Conservation (phyloP, 1,140 invertebrate genomes). For the Zaprionus camerounensis region DNA sequence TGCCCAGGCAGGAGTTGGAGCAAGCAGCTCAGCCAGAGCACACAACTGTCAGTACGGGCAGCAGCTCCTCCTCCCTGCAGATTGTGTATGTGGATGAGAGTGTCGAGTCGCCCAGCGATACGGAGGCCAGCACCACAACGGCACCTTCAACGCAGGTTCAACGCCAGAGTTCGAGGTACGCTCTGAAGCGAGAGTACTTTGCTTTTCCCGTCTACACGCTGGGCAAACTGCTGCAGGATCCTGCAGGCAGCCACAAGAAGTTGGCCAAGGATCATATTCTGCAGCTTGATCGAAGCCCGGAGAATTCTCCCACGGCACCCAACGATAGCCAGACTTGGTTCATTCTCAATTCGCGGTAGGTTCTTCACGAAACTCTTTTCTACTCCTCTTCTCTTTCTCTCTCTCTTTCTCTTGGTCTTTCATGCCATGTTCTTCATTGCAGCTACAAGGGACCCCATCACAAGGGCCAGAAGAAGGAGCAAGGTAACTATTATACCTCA, state of each 20-base stretch:
- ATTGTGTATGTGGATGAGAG: slow-evolving; percentile 74
- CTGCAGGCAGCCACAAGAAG: background rate
- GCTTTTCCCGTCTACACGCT: slow-evolving; percentile 75
- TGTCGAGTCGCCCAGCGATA: slow-evolving; percentile 45
- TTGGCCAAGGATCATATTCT: slow-evolving; percentile 26
- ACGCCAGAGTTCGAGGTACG: slow-evolving; percentile 68
- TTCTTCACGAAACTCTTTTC: background rate
- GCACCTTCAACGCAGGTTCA: background rate
- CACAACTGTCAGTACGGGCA: slow-evolving; percentile 1
- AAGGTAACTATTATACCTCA: slow-evolving; percentile 64
- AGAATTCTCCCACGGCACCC: slow-evolving; percentile 17
- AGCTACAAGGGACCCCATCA: slow-evolving; percentile 68
- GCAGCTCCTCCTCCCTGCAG: slow-evolving; percentile 40
- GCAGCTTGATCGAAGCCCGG: slow-evolving; percentile 1
- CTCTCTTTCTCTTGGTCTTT: no score
- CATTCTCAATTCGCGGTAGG: slow-evolving; percentile 75
- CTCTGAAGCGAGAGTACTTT: slow-evolving; percentile 62
- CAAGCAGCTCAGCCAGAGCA: slow-evolving; percentile 19
- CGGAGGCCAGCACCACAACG: slow-evolving; percentile 23
- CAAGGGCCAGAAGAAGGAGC: slow-evolving; percentile 15
- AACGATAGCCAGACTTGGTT: slow-evolving; percentile 67
- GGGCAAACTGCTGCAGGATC: slow-evolving; percentile 63
- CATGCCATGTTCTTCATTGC: background rate
- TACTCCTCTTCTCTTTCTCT: background rate
- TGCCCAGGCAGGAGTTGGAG: slow-evolving; percentile 29